These are phyloP conservation scores for Melierax canorus DNA, from an alignment of 2,113 vertebrate species.

Conservation along the genomic window DNA sequence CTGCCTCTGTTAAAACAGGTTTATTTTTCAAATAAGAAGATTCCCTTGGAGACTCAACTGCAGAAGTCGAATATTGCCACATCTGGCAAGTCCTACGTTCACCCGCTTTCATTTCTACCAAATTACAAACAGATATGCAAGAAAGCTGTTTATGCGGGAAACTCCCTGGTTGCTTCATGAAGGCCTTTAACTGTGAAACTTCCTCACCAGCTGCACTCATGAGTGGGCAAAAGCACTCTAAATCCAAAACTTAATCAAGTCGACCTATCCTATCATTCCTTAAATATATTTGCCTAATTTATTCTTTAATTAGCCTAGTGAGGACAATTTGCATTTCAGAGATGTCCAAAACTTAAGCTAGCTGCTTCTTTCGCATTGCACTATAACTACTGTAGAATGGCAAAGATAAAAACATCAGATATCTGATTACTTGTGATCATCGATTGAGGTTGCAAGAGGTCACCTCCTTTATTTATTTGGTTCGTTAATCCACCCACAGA, in stretches of 20 bases:
- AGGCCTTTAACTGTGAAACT: background rate
- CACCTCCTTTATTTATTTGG: background rate
- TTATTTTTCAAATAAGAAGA: background rate
- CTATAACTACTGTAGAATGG: background rate
- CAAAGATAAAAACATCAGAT: background rate
- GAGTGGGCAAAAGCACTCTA: background rate
- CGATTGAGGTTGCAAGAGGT: background rate
- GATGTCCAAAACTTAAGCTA: background rate
- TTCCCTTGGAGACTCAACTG: background rate
- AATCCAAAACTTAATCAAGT: background rate
- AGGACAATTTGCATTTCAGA: background rate
- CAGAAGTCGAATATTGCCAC: background rate
- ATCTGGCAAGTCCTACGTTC: background rate
- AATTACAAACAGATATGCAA: background rate
- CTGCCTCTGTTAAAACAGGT: background rate
- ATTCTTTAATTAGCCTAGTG: background rate
- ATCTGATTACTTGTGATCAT: background rate
- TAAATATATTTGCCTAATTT: background rate
- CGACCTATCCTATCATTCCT: background rate
- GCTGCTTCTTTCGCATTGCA: background rate
- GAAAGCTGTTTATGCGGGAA: background rate
- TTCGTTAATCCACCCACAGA: background rate
- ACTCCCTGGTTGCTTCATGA: background rate
- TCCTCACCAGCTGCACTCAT: background rate
- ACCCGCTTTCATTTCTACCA: background rate